Conservation (phyloP, 2,797 vertebrate species). For the Lepilemur septentrionalis region DNA sequence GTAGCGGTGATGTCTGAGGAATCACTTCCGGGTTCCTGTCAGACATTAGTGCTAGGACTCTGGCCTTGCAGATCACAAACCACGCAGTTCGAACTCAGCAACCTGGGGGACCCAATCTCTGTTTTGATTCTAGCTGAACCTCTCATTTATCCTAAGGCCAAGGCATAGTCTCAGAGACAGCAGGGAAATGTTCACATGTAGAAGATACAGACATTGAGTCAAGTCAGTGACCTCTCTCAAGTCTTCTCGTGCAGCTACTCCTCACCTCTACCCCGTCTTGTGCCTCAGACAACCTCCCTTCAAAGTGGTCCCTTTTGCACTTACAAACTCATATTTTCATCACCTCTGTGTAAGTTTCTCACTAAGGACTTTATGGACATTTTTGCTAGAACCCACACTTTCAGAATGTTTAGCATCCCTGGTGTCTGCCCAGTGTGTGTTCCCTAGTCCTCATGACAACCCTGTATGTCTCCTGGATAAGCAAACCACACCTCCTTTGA, state of each 20-base stretch:
- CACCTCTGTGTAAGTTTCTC: neutral
- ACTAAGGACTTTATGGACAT: neutral
- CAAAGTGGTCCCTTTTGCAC: neutral
- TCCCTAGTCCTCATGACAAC: neutral
- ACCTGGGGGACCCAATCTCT: neutral
- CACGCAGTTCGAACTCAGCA: too few species aligned
- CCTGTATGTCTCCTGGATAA: neutral
- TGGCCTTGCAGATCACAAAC: neutral
- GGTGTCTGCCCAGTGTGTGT: neutral
- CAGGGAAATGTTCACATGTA: neutral
- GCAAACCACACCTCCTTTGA: neutral
- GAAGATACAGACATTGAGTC: neutral
- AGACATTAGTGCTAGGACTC: neutral
- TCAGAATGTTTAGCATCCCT: neutral
- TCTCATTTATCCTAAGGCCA: neutral
- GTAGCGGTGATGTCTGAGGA: neutral
- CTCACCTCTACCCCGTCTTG: neutral
- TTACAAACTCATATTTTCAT: neutral
- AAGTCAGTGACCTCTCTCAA: neutral
- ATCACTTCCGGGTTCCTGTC: neutral
- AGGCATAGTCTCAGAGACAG: neutral
- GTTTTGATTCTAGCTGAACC: neutral
- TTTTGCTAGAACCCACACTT: neutral
- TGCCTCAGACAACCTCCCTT: neutral
- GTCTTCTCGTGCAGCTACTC: neutral